phyloP scores from a whole-genome alignment of 2,797 vertebrate species.

The Petrocephalus sullivani region DNA sequence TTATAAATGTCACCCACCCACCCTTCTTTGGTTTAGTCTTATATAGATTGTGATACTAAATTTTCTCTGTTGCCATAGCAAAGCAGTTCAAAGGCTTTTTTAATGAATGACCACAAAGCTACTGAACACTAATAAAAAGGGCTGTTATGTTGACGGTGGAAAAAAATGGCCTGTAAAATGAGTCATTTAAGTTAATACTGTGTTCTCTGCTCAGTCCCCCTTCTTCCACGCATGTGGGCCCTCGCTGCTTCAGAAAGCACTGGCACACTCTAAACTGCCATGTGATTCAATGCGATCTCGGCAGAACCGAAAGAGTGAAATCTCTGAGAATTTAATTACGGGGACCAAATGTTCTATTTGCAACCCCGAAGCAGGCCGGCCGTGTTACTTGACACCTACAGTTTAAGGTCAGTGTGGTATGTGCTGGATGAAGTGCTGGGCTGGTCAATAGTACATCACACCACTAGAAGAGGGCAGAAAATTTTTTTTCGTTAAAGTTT shows the following conservation, averaged over 20 bases:
- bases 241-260: slow-evolving; percentile 9
- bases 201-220: slow-evolving; percentile 25
- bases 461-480: not conserved
- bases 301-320: slow-evolving; percentile 19
- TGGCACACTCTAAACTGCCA: not conserved
- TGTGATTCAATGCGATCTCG: slow-evolving; percentile 21
- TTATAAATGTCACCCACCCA: not conserved
- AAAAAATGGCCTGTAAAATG: not conserved
- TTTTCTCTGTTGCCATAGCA: not conserved
- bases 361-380: not conserved
- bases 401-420: not conserved
- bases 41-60: not conserved
- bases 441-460: not conserved
- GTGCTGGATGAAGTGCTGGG: not conserved
- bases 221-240: slow-evolving; percentile 21
- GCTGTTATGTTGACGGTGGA: not conserved
- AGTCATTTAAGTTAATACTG: slow-evolving; percentile 6
- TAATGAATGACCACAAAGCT: not conserved
- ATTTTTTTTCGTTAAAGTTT: not conserved
- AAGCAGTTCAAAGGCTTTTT: not conserved
- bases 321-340: slow-evolving; percentile 19
- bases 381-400: not conserved
- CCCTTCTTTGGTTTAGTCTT: not conserved
- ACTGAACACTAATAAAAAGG: not conserved
- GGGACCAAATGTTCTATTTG: not conserved